Percentiles rank a stretch among this genome's conserved stretches.
Evolutionary conservation across 2,888 invertebrate species (phyloP).

Genomic region (Germaria angustata): DNA sequence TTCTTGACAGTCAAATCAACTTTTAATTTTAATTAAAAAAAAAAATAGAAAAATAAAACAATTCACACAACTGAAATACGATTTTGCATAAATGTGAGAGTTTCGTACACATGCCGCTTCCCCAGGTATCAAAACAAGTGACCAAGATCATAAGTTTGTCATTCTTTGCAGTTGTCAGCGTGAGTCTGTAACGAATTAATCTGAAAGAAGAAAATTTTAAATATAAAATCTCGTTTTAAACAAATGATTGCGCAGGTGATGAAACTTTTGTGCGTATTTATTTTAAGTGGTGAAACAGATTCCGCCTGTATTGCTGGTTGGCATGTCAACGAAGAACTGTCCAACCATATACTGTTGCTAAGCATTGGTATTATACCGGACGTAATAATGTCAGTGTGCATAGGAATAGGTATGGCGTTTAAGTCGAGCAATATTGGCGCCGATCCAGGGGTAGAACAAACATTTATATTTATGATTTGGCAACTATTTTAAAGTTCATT

Average conservation of each 20-base stretch:
- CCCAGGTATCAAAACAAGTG: neutral
- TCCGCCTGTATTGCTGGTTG: conserved; percentile 53
- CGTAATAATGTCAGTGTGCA: conserved; percentile 25
- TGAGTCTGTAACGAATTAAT: neutral
- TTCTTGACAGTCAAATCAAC: neutral
- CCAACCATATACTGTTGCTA: conserved; percentile 19
- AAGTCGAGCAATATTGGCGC: conserved; percentile 54
- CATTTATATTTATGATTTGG: neutral
- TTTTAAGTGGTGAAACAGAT: conserved; percentile 20
- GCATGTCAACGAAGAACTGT: conserved; percentile 56
- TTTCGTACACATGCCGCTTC: conserved; percentile 11
- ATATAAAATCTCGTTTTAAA: neutral
- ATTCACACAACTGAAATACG: neutral
- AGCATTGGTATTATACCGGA: conserved; percentile 34
- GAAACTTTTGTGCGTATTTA: conserved; percentile 36
- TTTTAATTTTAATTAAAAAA: neutral
- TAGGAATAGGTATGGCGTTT: conserved; percentile 30
- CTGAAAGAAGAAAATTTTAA: neutral
- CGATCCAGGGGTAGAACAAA: conserved; percentile 61
- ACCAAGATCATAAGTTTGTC: conserved; percentile 23
- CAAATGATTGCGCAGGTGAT: too few species aligned
- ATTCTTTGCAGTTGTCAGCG: conserved; percentile 20
- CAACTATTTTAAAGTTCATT: neutral
- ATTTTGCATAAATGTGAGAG: neutral
- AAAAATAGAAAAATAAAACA: neutral